Evolutionary conservation across 2,113 vertebrate genomes (phyloP), one percentile per base, ranked within the genome.

Genomic region (Megaptera novaeangliae): DNA sequence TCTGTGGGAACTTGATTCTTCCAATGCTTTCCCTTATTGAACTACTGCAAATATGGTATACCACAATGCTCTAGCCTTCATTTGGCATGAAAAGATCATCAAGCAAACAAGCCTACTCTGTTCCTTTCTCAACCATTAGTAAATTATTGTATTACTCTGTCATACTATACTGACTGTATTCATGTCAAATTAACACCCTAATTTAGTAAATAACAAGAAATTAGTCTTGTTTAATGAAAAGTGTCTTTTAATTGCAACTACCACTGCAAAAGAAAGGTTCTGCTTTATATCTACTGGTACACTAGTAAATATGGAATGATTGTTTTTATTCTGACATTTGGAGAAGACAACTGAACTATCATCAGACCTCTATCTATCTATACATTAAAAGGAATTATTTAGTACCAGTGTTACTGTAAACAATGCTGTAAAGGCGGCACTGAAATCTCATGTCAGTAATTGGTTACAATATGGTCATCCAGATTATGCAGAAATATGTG

Each of bases 141-240:
- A 96, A 74, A 88, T 94, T 72, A 85, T 9, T 78, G 25, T 63
- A 88, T 83, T 91, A 93, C 5, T 77, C 34, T 89, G 75, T 93
- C 72, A 85, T 3, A 93, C 14, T 94, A 27, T 52, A 55, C 72
- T 91, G 17, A 55, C 72, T 91, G 17, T 86, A 77, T 49, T 95
- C 41, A 82, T 72, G 5, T 92, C 69, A 87, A 96, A 90, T 78
- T 92, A 94, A 85, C 59, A 85, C 8, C 17, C 74, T 74, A 91
- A 83, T 71, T 93, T 95, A 90, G 52, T 88, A 88, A 89, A 93
- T 78, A 96, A 63, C 31, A 71, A 81, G 63, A 94, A 85, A 46
- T 91, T 63, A 92, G 25, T 94, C 14, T 95, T 84, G 71, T 77
- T 95, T 57, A 94, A 61, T 57, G 21, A 90, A 83, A 95, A 97